These are phyloP conservation scores for Pan paniscus DNA, from an alignment of 2,113 vertebrate species.

Conservation along the genomic window DNA sequence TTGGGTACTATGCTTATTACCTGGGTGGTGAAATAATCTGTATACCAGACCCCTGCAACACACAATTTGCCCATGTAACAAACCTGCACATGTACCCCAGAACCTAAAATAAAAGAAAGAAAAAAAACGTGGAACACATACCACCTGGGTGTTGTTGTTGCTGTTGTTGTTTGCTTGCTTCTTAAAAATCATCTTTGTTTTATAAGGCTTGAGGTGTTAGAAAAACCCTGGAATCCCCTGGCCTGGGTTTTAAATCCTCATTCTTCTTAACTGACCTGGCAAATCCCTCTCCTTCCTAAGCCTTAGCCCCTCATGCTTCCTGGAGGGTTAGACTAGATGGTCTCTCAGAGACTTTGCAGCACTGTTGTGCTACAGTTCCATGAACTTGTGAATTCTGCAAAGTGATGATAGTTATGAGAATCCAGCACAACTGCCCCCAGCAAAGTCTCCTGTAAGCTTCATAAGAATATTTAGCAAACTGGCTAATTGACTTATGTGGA, in stretches of 20 bases:
- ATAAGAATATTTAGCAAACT: background rate
- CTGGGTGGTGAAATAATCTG: too few species aligned
- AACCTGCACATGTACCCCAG: too few species aligned
- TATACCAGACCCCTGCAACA: too few species aligned
- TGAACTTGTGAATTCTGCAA: conserved; percentile 15
- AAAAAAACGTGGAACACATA: background rate
- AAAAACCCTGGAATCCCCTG: background rate
- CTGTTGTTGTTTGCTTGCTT: background rate
- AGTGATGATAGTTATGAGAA: background rate
- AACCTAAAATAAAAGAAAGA: too few species aligned
- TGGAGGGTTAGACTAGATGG: background rate
- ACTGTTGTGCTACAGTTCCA: background rate
- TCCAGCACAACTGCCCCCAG: background rate
- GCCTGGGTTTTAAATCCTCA: background rate
- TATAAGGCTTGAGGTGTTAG: background rate
- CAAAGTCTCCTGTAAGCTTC: background rate
- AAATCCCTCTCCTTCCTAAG: background rate
- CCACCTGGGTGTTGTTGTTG: background rate
- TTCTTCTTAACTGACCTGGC: background rate
- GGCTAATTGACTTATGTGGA: background rate
- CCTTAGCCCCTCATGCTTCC: background rate
- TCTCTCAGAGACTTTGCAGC: background rate
- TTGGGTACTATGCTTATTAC: too few species aligned
- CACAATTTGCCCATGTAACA: too few species aligned
- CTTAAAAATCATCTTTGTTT: background rate